phyloP scores from a whole-genome alignment of 37 sponge, comb jelly and placozoan genomes.

The Diacarnus erythraeanus region DNA sequence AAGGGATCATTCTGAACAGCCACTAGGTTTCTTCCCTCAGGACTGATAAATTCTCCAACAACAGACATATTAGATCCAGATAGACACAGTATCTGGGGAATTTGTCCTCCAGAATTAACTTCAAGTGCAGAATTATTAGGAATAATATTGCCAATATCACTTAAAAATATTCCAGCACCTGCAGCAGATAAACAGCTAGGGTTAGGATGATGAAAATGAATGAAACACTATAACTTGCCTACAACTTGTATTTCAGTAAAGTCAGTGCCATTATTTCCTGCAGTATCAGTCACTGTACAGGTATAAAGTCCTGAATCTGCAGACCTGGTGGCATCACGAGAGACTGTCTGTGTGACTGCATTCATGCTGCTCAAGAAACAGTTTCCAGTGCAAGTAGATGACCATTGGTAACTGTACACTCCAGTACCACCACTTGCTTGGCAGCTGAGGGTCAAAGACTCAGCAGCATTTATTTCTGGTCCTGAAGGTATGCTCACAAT shows the following conservation, averaged over 20 bases:
- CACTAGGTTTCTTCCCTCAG: background rate
- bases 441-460: background rate
- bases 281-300: slow-evolving; percentile 7
- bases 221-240: background rate
- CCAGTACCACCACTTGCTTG: slow-evolving; percentile 15
- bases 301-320: slow-evolving; percentile 17
- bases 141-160: background rate
- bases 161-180: slow-evolving; percentile 4
- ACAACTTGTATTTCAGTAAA: background rate
- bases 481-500: slow-evolving; percentile 10
- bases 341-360: background rate
- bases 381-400: slow-evolving; percentile 12
- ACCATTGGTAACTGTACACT: slow-evolving; percentile 20
- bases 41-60: slow-evolving; percentile 4
- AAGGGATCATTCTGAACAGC: slow-evolving; percentile 17
- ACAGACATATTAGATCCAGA: slow-evolving; percentile 1
- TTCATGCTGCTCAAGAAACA: background rate
- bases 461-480: slow-evolving; percentile 8
- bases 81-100: background rate
- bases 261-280: slow-evolving; percentile 23
- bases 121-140: background rate
- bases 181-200: too few species aligned
- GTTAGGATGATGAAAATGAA: background rate
- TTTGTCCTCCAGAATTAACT: background rate
- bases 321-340: slow-evolving; percentile 15